Base-by-base conservation (phyloP, 2,113 vertebrate genomes). In the Cyphomyrus discorhynchus region DNA sequence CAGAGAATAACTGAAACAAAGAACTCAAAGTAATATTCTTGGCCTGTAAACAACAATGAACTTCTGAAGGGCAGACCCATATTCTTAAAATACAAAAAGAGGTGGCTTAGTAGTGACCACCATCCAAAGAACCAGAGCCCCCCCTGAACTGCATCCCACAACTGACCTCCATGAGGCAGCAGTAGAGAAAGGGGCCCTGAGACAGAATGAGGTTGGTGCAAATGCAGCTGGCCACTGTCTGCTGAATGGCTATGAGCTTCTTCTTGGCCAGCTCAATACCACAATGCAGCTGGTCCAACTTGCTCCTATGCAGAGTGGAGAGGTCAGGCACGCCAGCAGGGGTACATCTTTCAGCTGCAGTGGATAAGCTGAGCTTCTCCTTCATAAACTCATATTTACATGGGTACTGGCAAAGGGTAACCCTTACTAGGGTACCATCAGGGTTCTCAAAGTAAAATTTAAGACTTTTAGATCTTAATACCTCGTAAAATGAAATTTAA, bases 171-270 rank as follows among this genome's bases (percentile, higher is more conserved):
- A 97, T 97, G 90, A 99, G 97, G 89, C 97, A 97, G 90, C 98
- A 99, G 90, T 99, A 99, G 52, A 99, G 98, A 94, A 99, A 99
- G 0, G 98, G 98, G 3, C 98, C 98, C 94, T 99, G 98, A 0
- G 98, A 99, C 91, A 99, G 95, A 58, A 99, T 96, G 3, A 99
- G 97, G 92, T 99, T 99, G 92, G 98, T 99, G 88, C 98, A 98
- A 92, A 99, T 97, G 93, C 98, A 99, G 95, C 97, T 99, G 91
- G 98, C 98, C 0, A 99, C 96, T 0, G 97, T 99, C 95, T 99
- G 97, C 94, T 99, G 98, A 46, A 97, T 95, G 70, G 98, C 97
- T 8, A 96, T 95, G 49, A 99, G 94, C 93, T 98, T 97, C 93
- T 96, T 98, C 93, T 99, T 99, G 15, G 98, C 98, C 0, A 98